Evolutionary conservation across 2,888 invertebrate genomes (phyloP).

Genomic region (Lasius platythorax): DNA sequence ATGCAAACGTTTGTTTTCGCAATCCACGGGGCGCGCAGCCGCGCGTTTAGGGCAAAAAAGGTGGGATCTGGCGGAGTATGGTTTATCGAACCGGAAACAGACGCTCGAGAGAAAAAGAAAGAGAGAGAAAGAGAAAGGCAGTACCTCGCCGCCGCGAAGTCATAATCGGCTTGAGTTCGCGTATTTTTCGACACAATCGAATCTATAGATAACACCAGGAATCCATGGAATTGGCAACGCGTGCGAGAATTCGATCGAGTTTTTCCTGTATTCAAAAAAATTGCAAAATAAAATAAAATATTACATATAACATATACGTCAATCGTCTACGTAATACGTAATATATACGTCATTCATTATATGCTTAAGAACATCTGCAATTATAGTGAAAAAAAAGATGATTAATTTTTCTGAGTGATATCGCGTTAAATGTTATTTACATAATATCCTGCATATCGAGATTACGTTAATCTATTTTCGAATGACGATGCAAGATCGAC

Average conservation of each 20-base stretch:
- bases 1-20: constrained; percentile 65
- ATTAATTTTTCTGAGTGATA: not conserved
- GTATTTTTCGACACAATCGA: constrained; percentile 30
- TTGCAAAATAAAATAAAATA: not conserved
- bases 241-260: constrained; percentile 34
- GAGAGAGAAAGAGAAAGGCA: constrained; percentile 4
- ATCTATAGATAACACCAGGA: constrained; percentile 22
- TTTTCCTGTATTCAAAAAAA: not conserved
- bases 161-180: constrained; percentile 47
- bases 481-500: constrained; percentile 72
- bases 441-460: not conserved
- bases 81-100: constrained; percentile 40
- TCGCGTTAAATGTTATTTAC: not conserved
- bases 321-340: too few relatives aligned
- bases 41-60: constrained; percentile 55
- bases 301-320: too few relatives aligned
- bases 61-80: constrained; percentile 43
- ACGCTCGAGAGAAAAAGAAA: not conserved
- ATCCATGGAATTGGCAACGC: constrained; percentile 23
- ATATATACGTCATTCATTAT: not conserved
- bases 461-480: constrained; percentile 72
- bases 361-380: not conserved
- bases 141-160: constrained; percentile 30
- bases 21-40: constrained; percentile 35
- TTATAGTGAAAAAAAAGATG: not conserved